Evolutionary conservation across 2,797 vertebrate genomes (phyloP), one percentile per base, ranked within the genome.

Genomic region (Aplochiton taeniatus): DNA sequence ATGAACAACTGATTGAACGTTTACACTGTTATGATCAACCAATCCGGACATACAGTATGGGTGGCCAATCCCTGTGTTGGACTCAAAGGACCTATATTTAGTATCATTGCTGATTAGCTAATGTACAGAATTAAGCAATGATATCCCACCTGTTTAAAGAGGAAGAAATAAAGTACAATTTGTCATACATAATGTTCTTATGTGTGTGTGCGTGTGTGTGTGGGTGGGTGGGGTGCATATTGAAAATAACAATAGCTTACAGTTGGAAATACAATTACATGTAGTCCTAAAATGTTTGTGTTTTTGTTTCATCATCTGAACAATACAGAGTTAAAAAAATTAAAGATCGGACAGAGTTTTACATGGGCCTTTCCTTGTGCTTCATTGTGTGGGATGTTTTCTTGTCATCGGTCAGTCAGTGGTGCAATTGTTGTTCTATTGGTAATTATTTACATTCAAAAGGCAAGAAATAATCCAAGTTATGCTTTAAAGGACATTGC

Each of bases 301-400:
- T 92, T 93, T 93, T 89, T 87, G 91, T 93, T 93, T 92, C 87
- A 55, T 91, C 93, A 92, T 91, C 91, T 95, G 94, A 97, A 95
- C 91, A 89, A 93, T 84, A 92, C 75, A 68, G 86, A 91, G 85
- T 77, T 88, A 73, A 79, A 86, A 84, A 72, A 83, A 88, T 86
- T 84, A 87, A 91, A 86, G 83, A 87, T 82, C 72, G 46, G 74
- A 62, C 66, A 82, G n/a, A n/a, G 89, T 89, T 84, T 85, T 87
- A 87, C 62, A 61, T 74, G 56, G 62, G 53, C 76, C 71, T 76
- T 69, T 73, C 75, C 73, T 44, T 82, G 77, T 83, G 61, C 49
- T 14, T 76, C 48, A 52, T 48, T 67, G 17, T 56, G 16, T 49
- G 17, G 31, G 11, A 17, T 62, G n/a, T 78, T 81, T 45, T 42